These are phyloP conservation scores for Pammene fasciana DNA, from an alignment of 2,888 invertebrate species.

Conservation along the genomic window DNA sequence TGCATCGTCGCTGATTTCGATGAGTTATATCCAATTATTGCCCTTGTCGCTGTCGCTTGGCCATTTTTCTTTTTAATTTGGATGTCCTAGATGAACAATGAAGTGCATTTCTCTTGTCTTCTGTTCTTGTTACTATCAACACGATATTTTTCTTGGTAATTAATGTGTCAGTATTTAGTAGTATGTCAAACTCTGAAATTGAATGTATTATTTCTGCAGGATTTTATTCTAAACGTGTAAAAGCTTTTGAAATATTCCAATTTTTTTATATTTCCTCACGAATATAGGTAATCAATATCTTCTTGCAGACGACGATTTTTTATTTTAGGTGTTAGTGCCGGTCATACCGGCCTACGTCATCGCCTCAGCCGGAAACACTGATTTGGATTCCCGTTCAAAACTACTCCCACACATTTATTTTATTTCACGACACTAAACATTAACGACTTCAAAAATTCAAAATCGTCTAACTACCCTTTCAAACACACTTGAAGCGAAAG, in stretches of 20 bases:
- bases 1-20: constrained; percentile 81
- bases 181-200: too few relatives aligned
- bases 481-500: constrained; percentile 59
- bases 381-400: not conserved
- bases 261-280: too few relatives aligned
- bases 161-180: not conserved
- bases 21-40: constrained; percentile 82
- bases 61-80: constrained; percentile 61
- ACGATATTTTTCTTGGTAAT: constrained; percentile 3
- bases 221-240: not conserved
- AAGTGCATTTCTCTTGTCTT: constrained; percentile 19
- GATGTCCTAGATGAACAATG: constrained; percentile 33
- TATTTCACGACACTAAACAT: constrained; percentile 4
- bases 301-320: too few relatives aligned
- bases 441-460: constrained; percentile 17
- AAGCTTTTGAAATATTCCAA: too few relatives aligned
- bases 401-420: not conserved
- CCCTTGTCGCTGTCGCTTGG: constrained; percentile 73
- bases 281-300: too few relatives aligned
- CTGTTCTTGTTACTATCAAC: constrained; percentile 17
- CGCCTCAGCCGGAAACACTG: not conserved
- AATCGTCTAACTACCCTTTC: constrained; percentile 26
- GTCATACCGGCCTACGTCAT: not conserved
- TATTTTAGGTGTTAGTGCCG: too few relatives aligned
- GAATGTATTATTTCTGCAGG: not conserved